Evolutionary conservation across 2,888 invertebrate genomes (phyloP), one percentile per base, ranked within the genome.

Genomic region (Acanthococcus lagerstroemiae): DNA sequence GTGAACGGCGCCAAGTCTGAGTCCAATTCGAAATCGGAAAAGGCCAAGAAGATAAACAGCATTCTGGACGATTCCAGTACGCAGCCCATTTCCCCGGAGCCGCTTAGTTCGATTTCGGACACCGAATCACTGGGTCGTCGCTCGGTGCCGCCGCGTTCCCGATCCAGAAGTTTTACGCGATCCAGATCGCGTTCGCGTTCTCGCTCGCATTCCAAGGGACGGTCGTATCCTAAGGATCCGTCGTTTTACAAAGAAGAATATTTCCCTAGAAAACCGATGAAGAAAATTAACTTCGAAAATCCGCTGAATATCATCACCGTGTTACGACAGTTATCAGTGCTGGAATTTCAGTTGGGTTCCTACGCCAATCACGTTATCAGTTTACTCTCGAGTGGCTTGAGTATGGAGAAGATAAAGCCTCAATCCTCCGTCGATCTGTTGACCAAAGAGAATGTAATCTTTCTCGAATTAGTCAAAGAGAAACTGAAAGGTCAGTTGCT

Each of bases 381-480:
- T 68, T 75, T 91, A 69, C 77, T 91, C n/a, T 84, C 85, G 0
- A 84, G 85, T 68, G 90, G 90, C 0, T 75, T 90, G 54, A 86
- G 84, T 45, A 82, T 90, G 77, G 90, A 90, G 73, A 90, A 89
- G 77, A 80, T 80, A 25, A 75, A 75, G 65, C 74, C 86, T 0
- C 88, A 88, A 75, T 86, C 88, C 2, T 85, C 89, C 0, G 88
- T 89, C 70, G 83, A 85, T 67, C 74, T 91, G 46, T 76, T 90
- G 1, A 81, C 83, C 60, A 85, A 85, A 68, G 88, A 90, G 60
- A 80, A 84, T 46, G 84, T 86, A 63, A 83, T 88, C 0, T 78
- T 90, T 70, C 83, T 92, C 69, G 90, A 91, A 77, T 90, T 90
- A 0, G 85, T 87, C 0, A 90, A 90, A 72, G 91, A 91, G 76